These are phyloP conservation scores for Ips nitidus DNA, from an alignment of 1,140 invertebrate species.

Conservation along the genomic window DNA sequence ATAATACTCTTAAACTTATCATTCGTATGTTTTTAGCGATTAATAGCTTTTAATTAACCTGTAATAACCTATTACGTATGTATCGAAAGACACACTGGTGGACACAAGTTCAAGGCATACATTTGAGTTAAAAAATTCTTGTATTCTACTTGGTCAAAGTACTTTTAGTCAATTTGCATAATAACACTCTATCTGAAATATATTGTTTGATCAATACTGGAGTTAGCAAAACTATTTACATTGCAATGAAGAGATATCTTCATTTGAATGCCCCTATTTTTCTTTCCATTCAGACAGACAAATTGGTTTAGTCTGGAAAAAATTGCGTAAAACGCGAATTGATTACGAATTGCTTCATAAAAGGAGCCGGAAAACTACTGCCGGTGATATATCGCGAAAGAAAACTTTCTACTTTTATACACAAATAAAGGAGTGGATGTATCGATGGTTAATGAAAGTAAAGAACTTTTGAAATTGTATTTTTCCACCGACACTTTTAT, in stretches of 20 bases:
- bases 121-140: constrained; percentile 6
- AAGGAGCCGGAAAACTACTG: not conserved
- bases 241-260: constrained; percentile 32
- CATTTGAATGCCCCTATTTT: constrained; percentile 29
- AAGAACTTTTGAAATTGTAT: not conserved
- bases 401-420: not conserved
- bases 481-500: not conserved
- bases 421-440: not conserved
- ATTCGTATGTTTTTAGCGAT: not conserved
- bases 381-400: not conserved
- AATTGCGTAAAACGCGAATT: constrained; percentile 12
- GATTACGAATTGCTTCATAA: constrained; percentile 13
- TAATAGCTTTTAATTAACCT: constrained; percentile 12
- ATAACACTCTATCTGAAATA: constrained; percentile 12
- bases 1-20: no score
- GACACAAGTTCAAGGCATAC: constrained; percentile 59
- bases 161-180: constrained; percentile 1
- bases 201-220: constrained; percentile 28
- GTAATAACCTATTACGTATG: constrained; percentile 46
- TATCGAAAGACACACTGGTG: constrained; percentile 53
- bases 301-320: constrained; percentile 25
- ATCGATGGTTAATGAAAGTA: not conserved
- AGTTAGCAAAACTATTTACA: constrained; percentile 29
- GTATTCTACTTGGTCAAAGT: no score
- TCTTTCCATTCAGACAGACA: constrained; percentile 18